Evolutionary conservation across 1,140 invertebrate genomes (phyloP).

Genomic region (Lordiphosa stackelbergi): DNA sequence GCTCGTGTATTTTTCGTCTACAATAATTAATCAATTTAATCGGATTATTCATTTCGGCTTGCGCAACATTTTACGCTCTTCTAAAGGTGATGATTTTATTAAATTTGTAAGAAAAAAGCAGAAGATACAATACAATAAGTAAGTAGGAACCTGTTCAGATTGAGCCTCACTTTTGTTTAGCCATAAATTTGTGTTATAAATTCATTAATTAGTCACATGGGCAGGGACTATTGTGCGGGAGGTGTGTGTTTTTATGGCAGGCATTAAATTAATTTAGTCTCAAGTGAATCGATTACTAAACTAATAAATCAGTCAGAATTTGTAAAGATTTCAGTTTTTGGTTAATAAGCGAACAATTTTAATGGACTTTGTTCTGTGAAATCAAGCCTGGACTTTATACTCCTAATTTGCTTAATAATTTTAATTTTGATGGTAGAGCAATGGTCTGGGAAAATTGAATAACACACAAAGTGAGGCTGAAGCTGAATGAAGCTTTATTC

Average conservation of each 20-base stretch:
- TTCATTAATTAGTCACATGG: constrained; percentile 38
- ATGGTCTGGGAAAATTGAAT: too few species aligned
- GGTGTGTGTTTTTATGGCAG: constrained; percentile 33
- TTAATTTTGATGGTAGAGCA: too few species aligned
- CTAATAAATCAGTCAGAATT: constrained; percentile 51
- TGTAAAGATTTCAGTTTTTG: constrained; percentile 22
- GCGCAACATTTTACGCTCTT: constrained; percentile 12
- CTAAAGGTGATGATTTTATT: constrained; percentile 64
- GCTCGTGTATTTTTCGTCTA: constrained; percentile 23
- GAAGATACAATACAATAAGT: constrained; percentile 2
- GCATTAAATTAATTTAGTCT: constrained; percentile 43
- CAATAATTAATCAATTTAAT: constrained; percentile 63
- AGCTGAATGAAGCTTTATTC: too few species aligned
- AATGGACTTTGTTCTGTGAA: background rate
- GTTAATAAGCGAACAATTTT: constrained; percentile 20
- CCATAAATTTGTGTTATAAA: constrained; percentile 18
- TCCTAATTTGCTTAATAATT: too few species aligned
- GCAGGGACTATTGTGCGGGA: constrained; percentile 26
- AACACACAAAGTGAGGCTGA: too few species aligned
- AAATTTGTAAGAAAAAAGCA: constrained; percentile 23
- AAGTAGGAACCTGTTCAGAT: constrained; percentile 39
- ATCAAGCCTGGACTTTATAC: too few species aligned
- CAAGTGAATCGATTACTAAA: constrained; percentile 29
- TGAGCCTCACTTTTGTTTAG: too few species aligned
- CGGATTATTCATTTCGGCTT: constrained; percentile 48